Base-by-base conservation (phyloP, 1,140 invertebrate species). In the Halesus radiatus region DNA sequence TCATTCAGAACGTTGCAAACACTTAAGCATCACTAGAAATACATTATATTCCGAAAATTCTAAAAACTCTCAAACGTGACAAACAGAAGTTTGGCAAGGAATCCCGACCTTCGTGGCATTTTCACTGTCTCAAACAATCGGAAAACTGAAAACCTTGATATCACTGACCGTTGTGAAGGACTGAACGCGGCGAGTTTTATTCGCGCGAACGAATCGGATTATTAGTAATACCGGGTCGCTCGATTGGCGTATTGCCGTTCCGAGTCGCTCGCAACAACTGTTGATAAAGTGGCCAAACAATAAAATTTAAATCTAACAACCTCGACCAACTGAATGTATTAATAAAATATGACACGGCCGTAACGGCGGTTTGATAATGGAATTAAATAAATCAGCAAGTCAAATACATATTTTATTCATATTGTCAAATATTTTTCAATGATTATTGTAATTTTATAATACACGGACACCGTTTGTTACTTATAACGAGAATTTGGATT, bases 361-460 rank as follows among this genome's bases (percentile, higher is more conserved):
- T 13, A 16, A 13, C 23, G 62, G 2, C 13, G n/a, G 29, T 37
- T 15, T 13, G 32, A 66, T 66, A 45, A 66, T 66, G 5, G n/a
- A 66, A 66, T n/a, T 37, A 66, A 66, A 37, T 3, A 29, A 66
- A 66, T 37, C 23, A n/a, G 32, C 62, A 66, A 66, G 22, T 66
- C 62, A 66, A 66, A 66, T 66, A 66, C 20, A 22, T 22, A 1
- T 22, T 18, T 18, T 60, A 22, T 60, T 22, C 23, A 22, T 23
- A 22, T 60, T 6, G n/a, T 22, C 56, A 60, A 60, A 18, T 23
- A 45, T 13, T 13, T 45, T 45, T 13, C 37, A 7, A 1, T 45
- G 37, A 45, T 13, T 13, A 13, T 45, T 7, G 37, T 45, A 13
- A 45, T 13, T 45, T 45, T 8, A 3, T 13, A 45, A 45, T 45